Conservation (phyloP, 2,113 vertebrate genomes). For the Talpa occidentalis region DNA sequence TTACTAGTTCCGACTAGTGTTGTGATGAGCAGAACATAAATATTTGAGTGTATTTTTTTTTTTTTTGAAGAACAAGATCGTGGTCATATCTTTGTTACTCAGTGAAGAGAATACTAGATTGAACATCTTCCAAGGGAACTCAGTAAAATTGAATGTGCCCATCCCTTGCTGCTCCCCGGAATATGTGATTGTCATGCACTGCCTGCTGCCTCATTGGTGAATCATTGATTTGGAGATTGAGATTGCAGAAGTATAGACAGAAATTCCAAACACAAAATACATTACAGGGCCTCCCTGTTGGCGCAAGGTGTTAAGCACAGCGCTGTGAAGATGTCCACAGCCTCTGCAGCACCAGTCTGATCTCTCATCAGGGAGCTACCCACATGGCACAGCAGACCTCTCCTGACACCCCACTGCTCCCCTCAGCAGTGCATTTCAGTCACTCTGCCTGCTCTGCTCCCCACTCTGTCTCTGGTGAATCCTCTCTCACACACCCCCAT, state of each 20-base stretch:
- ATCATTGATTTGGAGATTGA: not conserved
- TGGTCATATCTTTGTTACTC: not conserved
- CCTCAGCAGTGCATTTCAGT: too few relatives aligned
- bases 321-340: too few relatives aligned
- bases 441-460: too few relatives aligned
- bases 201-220: not conserved
- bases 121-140: not conserved
- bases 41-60: not conserved
- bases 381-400: too few relatives aligned
- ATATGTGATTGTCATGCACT: not conserved
- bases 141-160: rapidly evolving
- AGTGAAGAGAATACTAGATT: not conserved
- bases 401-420: too few relatives aligned
- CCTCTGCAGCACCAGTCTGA: too few relatives aligned
- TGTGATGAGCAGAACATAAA: not conserved
- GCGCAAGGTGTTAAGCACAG: too few relatives aligned
- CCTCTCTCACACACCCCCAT: too few relatives aligned
- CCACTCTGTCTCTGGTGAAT: too few relatives aligned
- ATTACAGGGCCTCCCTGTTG: too few relatives aligned
- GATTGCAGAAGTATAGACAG: not conserved
- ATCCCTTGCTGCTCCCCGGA: not conserved
- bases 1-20: not conserved
- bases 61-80: not conserved
- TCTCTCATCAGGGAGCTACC: too few relatives aligned
- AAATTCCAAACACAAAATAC: not conserved